Evolutionary conservation across 2,797 vertebrate genomes (phyloP), one percentile per base, ranked within the genome.

Genomic region (Nannoperca australis): DNA sequence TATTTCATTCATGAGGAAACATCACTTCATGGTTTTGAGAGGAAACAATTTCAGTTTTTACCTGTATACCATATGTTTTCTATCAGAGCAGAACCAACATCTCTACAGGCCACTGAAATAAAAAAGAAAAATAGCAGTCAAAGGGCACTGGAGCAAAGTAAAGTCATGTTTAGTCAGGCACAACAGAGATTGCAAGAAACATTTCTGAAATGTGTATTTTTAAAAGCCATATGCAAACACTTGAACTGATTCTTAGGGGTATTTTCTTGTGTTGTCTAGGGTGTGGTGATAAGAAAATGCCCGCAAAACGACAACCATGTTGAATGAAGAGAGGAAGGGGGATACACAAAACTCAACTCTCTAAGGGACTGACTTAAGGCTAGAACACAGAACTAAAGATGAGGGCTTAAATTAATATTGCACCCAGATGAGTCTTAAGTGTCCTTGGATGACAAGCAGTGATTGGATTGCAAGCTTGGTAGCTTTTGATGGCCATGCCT

Each of bases 401-500:
- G 84, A 77, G 68, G 79, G 83, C 90, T 91, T 79, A 91, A 92
- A 92, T 91, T 90, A 93, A 90, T 92, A 90, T 84, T 84, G 90
- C 83, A 88, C 92, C 90, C 91, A 85, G 82, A 91, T 93, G 92
- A 92, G 91, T 88, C 85, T 92, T 93, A 93, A 91, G 83, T 91
- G 92, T 93, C 91, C 91, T 94, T 93, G 93, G 90, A 94, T 93
- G 91, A 93, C 91, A 89, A 92, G 88, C 88, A 82, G 83, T 92
- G 90, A 94, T 94, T 93, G 92, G 91, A 93, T 93, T 91, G 88
- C 90, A 94, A 91, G 92, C 90, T 86, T 92, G 90, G 92, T 91
- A 88, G 91, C 86, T 82, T 93, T 92, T 94, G 91, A 94, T 93
- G 92, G 90, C 91, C 89, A 83, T 87, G 90, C 81, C 90, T 88